Conservation (phyloP, 2,113 vertebrate species). For the Albula goreensis region DNA sequence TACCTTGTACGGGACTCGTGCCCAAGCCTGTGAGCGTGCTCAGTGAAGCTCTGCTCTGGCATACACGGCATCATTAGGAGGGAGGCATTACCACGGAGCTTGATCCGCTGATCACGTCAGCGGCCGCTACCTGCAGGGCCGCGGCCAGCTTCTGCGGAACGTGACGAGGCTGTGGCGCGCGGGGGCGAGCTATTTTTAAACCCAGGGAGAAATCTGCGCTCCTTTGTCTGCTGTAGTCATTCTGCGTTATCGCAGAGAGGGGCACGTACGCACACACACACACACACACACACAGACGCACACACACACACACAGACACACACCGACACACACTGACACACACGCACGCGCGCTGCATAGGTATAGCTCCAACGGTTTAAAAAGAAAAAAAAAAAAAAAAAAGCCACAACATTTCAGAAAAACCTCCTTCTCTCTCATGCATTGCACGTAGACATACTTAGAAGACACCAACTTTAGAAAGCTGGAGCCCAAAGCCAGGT, state of each 20-base stretch:
- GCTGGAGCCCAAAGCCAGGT: neutral
- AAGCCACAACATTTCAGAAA: neutral
- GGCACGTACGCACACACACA: neutral
- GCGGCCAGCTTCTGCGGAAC: constrained; percentile 39
- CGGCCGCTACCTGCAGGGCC: constrained; percentile 46
- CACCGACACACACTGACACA: too few species aligned
- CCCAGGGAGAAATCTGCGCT: constrained; percentile 39
- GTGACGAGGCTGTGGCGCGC: constrained; percentile 42
- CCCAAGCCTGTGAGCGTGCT: too few species aligned
- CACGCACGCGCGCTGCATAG: neutral
- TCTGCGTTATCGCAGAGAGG: constrained; percentile 46
- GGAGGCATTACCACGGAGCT: constrained; percentile 55
- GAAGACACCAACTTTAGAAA: neutral
- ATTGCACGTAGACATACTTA: neutral
- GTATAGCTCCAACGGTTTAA: constrained; percentile 20
- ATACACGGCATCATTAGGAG: constrained; percentile 51
- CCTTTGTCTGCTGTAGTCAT: constrained; percentile 55
- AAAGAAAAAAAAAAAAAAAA: neutral
- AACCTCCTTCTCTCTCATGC: too few species aligned
- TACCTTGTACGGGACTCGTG: too few species aligned
- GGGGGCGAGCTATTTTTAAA: constrained; percentile 65
- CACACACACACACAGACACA: too few species aligned
- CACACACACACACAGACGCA: neutral
- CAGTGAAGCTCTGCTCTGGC: neutral
- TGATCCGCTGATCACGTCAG: constrained; percentile 34